Evolutionary conservation across 1,140 invertebrate species (phyloP), one percentile per base, ranked within the genome.

Genomic region (Brachionus manjavacas): DNA sequence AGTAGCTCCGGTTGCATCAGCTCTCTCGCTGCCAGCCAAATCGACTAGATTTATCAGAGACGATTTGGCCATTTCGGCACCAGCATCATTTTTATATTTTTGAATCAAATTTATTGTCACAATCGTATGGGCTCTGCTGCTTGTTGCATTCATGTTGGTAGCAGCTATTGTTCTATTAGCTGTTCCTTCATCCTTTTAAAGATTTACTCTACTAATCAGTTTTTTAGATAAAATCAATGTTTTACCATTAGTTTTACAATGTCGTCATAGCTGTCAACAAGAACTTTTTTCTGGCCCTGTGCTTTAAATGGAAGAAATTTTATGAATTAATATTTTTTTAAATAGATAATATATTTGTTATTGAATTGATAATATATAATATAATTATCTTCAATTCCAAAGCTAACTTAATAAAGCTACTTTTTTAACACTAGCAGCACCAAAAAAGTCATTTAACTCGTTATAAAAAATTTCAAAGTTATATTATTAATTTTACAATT

Each of bases 71-170:
- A 91, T 91, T 85, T 92, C 91, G 85, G 91, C 89, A 14, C 91
- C 91, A 11, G 88, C 89, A 20, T 88, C 88, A 86, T 92, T 91
- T 64, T 89, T 88, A 46, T 87, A 88, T 85, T 91, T 92, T 88
- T 93, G 92, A 39, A 89, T 87, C 85, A 93, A 91, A 23, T 87
- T 89, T 85, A 93, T 92, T 28, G 90, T 89, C 41, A 92, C 91
- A 85, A 93, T 92, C n/a, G 92, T 93, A 87, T 92, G 92, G 68
- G 92, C 92, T 85, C 92, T 90, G 85, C 90, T 91, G 86, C 91
- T 92, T 11, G 92, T 92, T n/a, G 91, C 91, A 88, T 93, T 93
- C 91, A 93, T 92, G 85, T 92, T 92, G 28, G 92, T 93, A 11
- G 92, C 89, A 9, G 91, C 92, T 52, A 93, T 92, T 85, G 92